Percentiles rank a stretch among this genome's conserved stretches.
phyloP scores from a whole-genome alignment of 2,113 vertebrate genomes.

The Dromiciops gliroides region DNA sequence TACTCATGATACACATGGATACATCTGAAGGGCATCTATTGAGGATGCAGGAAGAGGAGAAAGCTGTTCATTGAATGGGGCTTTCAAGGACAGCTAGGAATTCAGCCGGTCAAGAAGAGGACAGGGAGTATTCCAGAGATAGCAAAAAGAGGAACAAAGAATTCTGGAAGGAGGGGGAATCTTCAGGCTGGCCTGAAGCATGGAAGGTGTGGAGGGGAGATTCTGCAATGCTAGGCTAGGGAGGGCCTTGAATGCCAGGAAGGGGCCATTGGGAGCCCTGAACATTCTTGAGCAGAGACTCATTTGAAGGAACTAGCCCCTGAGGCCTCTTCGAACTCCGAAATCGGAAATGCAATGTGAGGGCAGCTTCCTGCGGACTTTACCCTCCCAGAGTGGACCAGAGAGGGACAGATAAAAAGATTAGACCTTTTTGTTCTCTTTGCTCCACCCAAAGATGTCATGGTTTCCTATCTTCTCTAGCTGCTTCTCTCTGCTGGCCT shows the following conservation, averaged over 20 bases:
- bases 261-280: neutral
- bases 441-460: neutral
- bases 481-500: neutral
- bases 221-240: neutral
- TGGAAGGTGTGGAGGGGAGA: neutral
- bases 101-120: neutral
- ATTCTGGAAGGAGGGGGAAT: neutral
- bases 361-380: neutral
- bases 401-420: neutral
- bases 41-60: neutral
- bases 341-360: neutral
- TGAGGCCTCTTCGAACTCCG: neutral
- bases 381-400: neutral
- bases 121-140: neutral
- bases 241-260: neutral
- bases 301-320: neutral
- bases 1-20: neutral
- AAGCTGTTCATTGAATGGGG: neutral
- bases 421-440: neutral
- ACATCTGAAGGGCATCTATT: rapidly evolving
- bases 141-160: neutral
- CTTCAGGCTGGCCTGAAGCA: neutral
- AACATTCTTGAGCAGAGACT: neutral
- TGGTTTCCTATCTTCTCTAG: neutral
- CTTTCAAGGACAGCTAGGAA: neutral